Percentiles rank a stretch among this genome's conserved stretches.
phyloP scores from a whole-genome alignment of 2,113 vertebrate genomes.

The Danio rerio region GRCz12tu NC_133188.1:29699001-29699500 shows the following conservation, averaged over 20 bases:
- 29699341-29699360: conserved; percentile 82
- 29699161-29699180: conserved; percentile 59
- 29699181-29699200: conserved; percentile 82
- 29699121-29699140: background rate
- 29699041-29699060: background rate
- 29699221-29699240: conserved; percentile 89
- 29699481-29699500: conserved; percentile 94
- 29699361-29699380: conserved; percentile 83
- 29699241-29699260: conserved; percentile 94
- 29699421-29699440: conserved; percentile 97
- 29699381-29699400: conserved; percentile 87
- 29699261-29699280: conserved; percentile 99
- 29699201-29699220: conserved; percentile 93
- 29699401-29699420: conserved; percentile 95
- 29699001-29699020: too few relatives aligned
- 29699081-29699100: background rate
- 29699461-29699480: conserved; percentile 84
- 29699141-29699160: conserved; percentile 29
- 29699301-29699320: conserved; percentile 94
- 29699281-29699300: conserved; percentile 98
- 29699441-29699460: conserved; percentile 97
- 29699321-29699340: conserved; percentile 95
- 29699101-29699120: background rate
- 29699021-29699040: too few relatives aligned
- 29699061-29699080: background rate